Evolutionary conservation across 92 coral and sea anemone species (phyloP), one percentile per base, ranked within the genome.

Genomic region (Epizoanthus scotinus): DNA sequence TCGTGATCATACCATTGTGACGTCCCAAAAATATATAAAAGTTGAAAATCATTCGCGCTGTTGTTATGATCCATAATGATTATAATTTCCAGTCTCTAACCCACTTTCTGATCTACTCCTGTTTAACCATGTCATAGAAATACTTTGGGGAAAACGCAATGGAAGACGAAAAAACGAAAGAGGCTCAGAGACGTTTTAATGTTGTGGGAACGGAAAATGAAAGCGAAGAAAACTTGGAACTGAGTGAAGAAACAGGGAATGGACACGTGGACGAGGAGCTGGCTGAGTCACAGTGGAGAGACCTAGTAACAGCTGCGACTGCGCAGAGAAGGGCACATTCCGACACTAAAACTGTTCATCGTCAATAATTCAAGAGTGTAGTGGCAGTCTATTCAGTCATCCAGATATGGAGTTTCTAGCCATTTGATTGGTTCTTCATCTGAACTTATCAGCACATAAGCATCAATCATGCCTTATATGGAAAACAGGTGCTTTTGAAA

Each of bases 111-210:
- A 13, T 44, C 50, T 44, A 44, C 7, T 47, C 52, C 17, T 47
- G 52, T 47, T 10, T 12, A 47, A 47, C 52, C 13, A 9, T 47
- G 17, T 42, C 55, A 0, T 24, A 68, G 73, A 42, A 42, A 44
- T 68, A 68, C n/a, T 68, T 68, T 18, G 73, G 54, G 18, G 73
- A 68, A 38, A n/a, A 68, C 9, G 73, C 2, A 64, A 28, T 25
- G 44, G 47, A 64, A 64, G 70, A 64, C 31, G 47, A 64, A 24
- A 64, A 42, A 36, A 20, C 1, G 29, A 55, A 20, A 44, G 54
- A 68, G 22, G 73, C 42, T 42, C 19, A 14, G 21, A 27, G 29
- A 3, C 29, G 29, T 19, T 42, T 68, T 53, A 42, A 50, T 2
- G 0, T 67, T 36, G 73, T 68, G 27, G 22, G 29, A 38, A 44